Evolutionary conservation across 1,140 invertebrate species (phyloP), one percentile per base, ranked within the genome.

Genomic region (Solenopsis fugax): DNA sequence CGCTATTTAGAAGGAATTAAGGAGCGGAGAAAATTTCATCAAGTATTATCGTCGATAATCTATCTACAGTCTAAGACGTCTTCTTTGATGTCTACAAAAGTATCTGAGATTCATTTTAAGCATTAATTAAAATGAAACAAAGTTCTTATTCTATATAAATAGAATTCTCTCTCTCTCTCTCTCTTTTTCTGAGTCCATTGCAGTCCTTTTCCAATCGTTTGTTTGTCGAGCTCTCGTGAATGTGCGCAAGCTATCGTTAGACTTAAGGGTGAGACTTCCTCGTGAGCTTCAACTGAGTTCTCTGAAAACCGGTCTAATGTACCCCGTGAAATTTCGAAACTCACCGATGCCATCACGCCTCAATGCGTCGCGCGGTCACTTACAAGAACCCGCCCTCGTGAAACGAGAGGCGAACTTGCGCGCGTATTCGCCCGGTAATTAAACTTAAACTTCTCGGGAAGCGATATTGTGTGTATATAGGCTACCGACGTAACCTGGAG

Each of bases 381-480:
- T 56, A 62, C 72, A 71, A 89, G 82, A 86, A 62, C 84, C 60
- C 60, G 37, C 41, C 52, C 80, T 82, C 52, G 50, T 56, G 69
- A 82, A 24, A 82, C 71, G 69, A 75, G 80, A 84, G 13, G 69
- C 54, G 52, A 75, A 84, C 72, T 85, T 64, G 52, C 29, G 62
- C 67, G 45, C 41, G 54, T 85, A 64, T 89, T 80, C 80, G 71
- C 37, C 18, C 76, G 29, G 76, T 89, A 89, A 89, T 89, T 89
- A 89, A 89, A 89, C 88, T 89, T 89, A 89, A 89, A 89, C 88
- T 89, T 89, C 84, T 64, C 62, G 76, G 50, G 62, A 82, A 89
- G 76, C 67, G 88, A 82, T 89, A 88, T 71, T 62, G 29, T 37
- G 34, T 56, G 16, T 86, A 54, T 65, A 34, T 71, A 54, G 12